These are phyloP conservation scores for Hydroisotoma schaefferi DNA, from an alignment of 2,888 invertebrate species.

Conservation along the genomic window DNA sequence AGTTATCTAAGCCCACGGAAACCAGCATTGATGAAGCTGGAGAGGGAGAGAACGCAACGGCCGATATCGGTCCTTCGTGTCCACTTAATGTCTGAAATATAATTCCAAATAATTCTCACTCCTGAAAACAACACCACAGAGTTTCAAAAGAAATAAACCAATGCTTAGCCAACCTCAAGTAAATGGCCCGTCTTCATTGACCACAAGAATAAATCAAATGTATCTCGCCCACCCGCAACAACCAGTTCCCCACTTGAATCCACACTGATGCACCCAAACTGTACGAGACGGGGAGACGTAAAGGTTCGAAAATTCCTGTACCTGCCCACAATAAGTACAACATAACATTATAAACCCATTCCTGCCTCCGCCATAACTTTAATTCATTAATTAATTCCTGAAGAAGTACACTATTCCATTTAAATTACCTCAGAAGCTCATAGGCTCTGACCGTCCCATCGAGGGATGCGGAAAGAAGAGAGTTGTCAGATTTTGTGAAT, in stretches of 20 bases:
- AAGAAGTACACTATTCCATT: no score
- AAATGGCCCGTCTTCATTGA: conserved; percentile 81
- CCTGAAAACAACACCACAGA: not conserved
- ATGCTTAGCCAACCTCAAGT: conserved; percentile 67
- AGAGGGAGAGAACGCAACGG: conserved; percentile 73
- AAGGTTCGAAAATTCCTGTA: conserved; percentile 98
- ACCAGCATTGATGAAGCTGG: conserved; percentile 70
- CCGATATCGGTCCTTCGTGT: conserved; percentile 87
- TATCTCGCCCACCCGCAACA: conserved; percentile 90
- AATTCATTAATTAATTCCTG: no score
- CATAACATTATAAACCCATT: no score
- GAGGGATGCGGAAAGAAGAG: conserved; percentile 85
- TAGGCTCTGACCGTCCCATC: conserved; percentile 96
- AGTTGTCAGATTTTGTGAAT: conserved; percentile 88
- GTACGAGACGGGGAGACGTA: conserved; percentile 84
- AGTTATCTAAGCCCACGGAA: conserved; percentile 94
- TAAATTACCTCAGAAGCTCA: conserved; percentile 74
- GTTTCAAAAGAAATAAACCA: not conserved
- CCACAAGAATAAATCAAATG: conserved; percentile 95
- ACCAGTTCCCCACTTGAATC: conserved; percentile 89
- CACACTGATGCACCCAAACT: conserved; percentile 84
- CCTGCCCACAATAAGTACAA: no score
- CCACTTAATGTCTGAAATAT: conserved; percentile 57
- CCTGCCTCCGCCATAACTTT: no score
- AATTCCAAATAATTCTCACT: not conserved